Conservation (phyloP, 2,888 invertebrate species). For the Invenusta paracnida region DNA sequence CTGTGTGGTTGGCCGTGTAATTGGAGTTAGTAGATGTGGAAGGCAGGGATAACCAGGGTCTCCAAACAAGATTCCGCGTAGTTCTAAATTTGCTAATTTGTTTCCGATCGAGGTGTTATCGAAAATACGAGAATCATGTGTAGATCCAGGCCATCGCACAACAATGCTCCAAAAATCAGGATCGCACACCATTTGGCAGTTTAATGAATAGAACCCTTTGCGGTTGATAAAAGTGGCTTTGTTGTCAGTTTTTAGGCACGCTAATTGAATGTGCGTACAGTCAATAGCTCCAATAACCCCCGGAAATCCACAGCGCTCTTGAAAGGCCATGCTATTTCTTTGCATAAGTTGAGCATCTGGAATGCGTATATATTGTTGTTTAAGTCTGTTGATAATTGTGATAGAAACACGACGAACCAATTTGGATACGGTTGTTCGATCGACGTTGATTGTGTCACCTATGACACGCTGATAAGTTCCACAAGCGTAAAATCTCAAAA, state of each 20-base stretch:
- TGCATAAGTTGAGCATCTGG: neutral
- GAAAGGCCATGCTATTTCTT: neutral
- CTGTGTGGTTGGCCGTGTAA: neutral
- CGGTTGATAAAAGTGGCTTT: neutral
- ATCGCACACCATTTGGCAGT: conserved; percentile 14
- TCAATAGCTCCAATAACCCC: conserved; percentile 15
- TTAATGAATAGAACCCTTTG: conserved; percentile 9
- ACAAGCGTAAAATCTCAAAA: neutral
- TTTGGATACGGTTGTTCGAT: neutral
- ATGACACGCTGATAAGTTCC: neutral
- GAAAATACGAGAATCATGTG: conserved; percentile 16
- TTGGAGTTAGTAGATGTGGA: neutral
- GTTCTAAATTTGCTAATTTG: neutral
- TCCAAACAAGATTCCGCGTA: neutral
- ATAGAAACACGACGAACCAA: neutral
- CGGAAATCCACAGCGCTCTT: conserved; percentile 11
- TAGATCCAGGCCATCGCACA: neutral
- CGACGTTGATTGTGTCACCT: neutral
- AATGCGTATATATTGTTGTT: neutral
- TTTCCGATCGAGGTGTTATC: neutral
- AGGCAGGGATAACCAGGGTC: conserved; percentile 14
- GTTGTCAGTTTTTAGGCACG: neutral
- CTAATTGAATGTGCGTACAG: conserved; percentile 8
- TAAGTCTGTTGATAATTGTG: neutral
- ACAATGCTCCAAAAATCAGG: conserved; percentile 4